A percentile compares a stretch with the other conserved stretches of the same genome.
phyloP scores from a whole-genome alignment of 2,797 vertebrate species.

The Moxostoma hubbsi region DNA sequence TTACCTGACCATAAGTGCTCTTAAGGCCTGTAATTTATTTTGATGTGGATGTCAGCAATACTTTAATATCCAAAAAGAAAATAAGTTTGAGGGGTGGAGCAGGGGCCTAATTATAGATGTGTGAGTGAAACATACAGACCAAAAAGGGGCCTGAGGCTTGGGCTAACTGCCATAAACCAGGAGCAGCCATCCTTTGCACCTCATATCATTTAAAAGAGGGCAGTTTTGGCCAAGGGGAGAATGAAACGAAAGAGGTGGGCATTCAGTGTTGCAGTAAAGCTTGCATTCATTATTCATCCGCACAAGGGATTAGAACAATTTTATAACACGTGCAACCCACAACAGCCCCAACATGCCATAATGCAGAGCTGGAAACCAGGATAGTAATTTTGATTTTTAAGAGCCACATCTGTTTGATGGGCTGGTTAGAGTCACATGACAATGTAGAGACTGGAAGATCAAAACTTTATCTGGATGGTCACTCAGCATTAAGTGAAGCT shows the following conservation, averaged over 20 bases:
- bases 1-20: slow-evolving; percentile 61
- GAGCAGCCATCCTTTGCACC: slow-evolving; percentile 46
- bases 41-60: slow-evolving; percentile 70
- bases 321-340: slow-evolving; percentile 58
- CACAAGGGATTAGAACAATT: slow-evolving; percentile 19
- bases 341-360: slow-evolving; percentile 61
- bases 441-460: slow-evolving; percentile 9
- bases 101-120: slow-evolving; percentile 70
- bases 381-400: slow-evolving; percentile 66
- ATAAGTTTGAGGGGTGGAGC: slow-evolving; percentile 66
- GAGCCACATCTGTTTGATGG: slow-evolving; percentile 61
- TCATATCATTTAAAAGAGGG: slow-evolving; percentile 35
- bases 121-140: slow-evolving; percentile 69
- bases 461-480: slow-evolving; percentile 19
- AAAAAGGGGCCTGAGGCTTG: slow-evolving; percentile 56
- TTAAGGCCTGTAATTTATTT: slow-evolving; percentile 67
- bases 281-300: slow-evolving; percentile 54
- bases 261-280: slow-evolving; percentile 26
- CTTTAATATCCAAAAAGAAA: slow-evolving; percentile 70
- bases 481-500: background rate
- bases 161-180: slow-evolving; percentile 46
- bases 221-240: slow-evolving; percentile 44
- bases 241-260: slow-evolving; percentile 24
- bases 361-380: slow-evolving; percentile 46
- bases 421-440: slow-evolving; percentile 44